Base-by-base conservation (phyloP, 2,113 vertebrate species). In the Nesoenas mayeri region DNA sequence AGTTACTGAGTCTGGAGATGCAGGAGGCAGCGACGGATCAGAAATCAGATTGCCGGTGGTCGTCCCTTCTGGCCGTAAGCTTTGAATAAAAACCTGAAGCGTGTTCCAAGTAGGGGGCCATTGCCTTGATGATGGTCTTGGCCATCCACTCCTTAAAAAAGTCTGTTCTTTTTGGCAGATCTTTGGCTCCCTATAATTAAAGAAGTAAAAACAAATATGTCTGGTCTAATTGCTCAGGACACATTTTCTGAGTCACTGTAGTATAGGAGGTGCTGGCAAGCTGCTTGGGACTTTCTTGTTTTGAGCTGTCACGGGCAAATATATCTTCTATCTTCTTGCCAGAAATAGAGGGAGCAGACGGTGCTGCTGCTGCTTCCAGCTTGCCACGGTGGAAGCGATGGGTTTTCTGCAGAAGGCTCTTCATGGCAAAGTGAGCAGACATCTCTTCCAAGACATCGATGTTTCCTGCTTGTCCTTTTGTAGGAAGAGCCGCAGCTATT, bases 271-370 rank as follows among this genome's bases (percentile, higher is more conserved):
- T 53, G 61, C 71, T 79, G 44, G 29, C 71, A 9, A 42, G 56
- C 73, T 85, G 69, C 70, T 62, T 51, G 60, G 73, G 79, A 65
- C 70, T 87, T 64, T 53, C 5, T 78, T 84, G 73, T 70, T 91
- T 87, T 42, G 61, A 72, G 57, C 74, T 72, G 32, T 91, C 92
- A 42, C 28, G 29, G 93, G 57, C 74, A 89, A 96, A 85, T 74
- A 42, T 31, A 62, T 94, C 93, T 67, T 75, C 40, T 44, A 2
- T 78, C 12, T 84, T 84, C 65, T 71, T 95, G 83, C 66, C 89
- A 91, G 89, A 48, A 93, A 60, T 7, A 65, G 71, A 77, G 26
- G 40, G 80, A 92, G 89, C 91, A 96, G 95, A 85, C 22, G 4
- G 79, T 51, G 78, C 70, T 91, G 86, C 70, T 88, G 57, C 84